phyloP scores from a whole-genome alignment of 2,797 vertebrate genomes.

The Sebastes nivosus region DNA sequence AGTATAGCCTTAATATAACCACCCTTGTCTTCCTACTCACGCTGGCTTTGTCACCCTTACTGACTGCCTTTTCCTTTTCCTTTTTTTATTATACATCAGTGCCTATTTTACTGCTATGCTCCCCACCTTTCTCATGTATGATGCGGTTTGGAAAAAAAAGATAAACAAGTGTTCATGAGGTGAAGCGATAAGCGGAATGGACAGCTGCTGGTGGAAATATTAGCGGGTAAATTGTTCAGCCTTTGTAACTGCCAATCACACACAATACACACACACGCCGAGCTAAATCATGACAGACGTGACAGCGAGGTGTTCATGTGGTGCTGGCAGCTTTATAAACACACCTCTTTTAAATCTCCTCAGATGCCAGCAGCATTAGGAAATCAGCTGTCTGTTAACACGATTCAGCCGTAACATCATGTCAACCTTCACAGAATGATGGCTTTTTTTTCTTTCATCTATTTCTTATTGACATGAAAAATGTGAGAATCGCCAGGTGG shows the following conservation, averaged over 20 bases:
- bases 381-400: constrained; percentile 60
- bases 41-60: neutral
- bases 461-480: constrained; percentile 13
- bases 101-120: neutral
- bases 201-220: constrained; percentile 61
- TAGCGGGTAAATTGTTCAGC: constrained; percentile 58
- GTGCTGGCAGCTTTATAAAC: constrained; percentile 69
- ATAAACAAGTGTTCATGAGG: constrained; percentile 38
- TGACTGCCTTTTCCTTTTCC: neutral
- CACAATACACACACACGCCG: constrained; percentile 4
- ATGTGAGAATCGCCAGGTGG: neutral
- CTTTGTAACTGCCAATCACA: constrained; percentile 65
- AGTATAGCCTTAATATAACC: constrained; percentile 37
- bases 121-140: constrained; percentile 11
- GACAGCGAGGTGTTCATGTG: constrained; percentile 51
- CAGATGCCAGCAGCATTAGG: constrained; percentile 45
- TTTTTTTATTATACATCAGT: constrained; percentile 1
- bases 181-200: constrained; percentile 43
- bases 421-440: constrained; percentile 15
- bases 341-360: constrained; percentile 59
- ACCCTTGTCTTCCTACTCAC: neutral
- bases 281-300: constrained; percentile 52
- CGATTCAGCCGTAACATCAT: constrained; percentile 31
- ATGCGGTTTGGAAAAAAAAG: constrained; percentile 24
- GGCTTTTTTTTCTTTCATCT: neutral